phyloP scores from a whole-genome alignment of 2,113 vertebrate species.

The Sander lucioperca region DNA sequence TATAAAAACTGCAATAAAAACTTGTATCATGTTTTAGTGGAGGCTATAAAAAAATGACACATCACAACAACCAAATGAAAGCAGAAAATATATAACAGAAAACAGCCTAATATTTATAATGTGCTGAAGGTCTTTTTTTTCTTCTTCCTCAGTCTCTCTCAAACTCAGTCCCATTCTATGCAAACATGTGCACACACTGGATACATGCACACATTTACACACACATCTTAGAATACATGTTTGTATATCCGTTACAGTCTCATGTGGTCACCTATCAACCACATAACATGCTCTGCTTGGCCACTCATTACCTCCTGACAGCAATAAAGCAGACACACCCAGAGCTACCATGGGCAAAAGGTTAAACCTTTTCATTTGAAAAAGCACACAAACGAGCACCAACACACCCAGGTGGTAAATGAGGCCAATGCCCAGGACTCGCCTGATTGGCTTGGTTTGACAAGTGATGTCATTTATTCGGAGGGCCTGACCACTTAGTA shows the following conservation, averaged over 20 bases:
- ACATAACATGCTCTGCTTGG: slow-evolving; percentile 64
- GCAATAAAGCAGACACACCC: slow-evolving; percentile 74
- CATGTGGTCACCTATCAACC: slow-evolving; percentile 70
- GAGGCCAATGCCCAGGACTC: slow-evolving; percentile 31
- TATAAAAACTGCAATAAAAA: slow-evolving; percentile 14
- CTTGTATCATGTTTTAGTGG: not conserved
- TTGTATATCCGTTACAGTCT: slow-evolving; percentile 22
- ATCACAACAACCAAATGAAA: not conserved
- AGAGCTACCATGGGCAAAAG: slow-evolving; percentile 72
- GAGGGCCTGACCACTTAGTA: slow-evolving; percentile 29
- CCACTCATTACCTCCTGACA: slow-evolving; percentile 74
- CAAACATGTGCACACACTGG: not conserved
- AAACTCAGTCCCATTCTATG: not conserved
- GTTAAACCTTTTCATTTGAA: slow-evolving; percentile 62
- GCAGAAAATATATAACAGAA: not conserved
- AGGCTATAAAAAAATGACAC: slow-evolving; percentile 6
- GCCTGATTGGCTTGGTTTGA: slow-evolving; percentile 72
- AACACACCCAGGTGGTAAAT: slow-evolving; percentile 65
- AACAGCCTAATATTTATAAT: not conserved
- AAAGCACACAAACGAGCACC: slow-evolving; percentile 35
- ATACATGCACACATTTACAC: not conserved
- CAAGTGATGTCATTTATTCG: slow-evolving; percentile 56
- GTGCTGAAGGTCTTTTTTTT: not conserved
- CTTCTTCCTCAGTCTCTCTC: not conserved
- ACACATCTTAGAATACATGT: slow-evolving; percentile 27